These are phyloP conservation scores for Philopedon plagiatum DNA, from an alignment of 2,888 invertebrate genomes.

Conservation along the genomic window DNA sequence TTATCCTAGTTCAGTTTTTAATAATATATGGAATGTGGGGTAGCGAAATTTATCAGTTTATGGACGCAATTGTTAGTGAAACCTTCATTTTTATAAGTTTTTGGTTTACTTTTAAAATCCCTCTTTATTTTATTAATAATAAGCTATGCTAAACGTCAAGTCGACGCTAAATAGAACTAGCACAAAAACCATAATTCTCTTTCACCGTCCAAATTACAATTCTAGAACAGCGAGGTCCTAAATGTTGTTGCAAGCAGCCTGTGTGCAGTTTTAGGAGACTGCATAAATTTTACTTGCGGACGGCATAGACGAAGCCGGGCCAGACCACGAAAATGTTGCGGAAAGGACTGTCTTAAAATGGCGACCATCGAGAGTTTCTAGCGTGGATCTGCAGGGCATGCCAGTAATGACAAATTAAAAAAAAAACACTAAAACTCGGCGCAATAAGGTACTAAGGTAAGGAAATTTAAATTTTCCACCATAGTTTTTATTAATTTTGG, in stretches of 20 bases:
- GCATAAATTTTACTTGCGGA: constrained; percentile 30
- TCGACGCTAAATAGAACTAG: neutral
- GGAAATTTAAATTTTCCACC: too few species aligned
- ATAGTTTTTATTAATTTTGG: too few species aligned
- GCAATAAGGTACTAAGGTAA: too few species aligned
- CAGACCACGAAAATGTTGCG: constrained; percentile 33
- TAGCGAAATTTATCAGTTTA: too few species aligned
- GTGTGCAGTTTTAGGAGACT: constrained; percentile 22
- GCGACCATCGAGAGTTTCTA: neutral
- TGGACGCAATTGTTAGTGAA: too few species aligned
- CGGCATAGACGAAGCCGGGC: constrained; percentile 13
- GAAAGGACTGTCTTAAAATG: constrained; percentile 13
- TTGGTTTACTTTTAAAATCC: too few species aligned
- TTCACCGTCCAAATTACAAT: neutral
- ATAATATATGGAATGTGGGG: too few species aligned
- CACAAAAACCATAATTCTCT: neutral
- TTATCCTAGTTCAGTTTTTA: too few species aligned
- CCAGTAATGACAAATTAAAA: neutral
- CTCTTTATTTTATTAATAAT: too few species aligned
- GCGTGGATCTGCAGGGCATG: neutral
- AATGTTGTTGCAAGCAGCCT: constrained; percentile 16
- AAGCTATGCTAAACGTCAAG: too few species aligned
- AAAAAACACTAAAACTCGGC: too few species aligned
- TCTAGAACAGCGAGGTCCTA: neutral
- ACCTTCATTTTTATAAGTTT: too few species aligned